A percentile compares a stretch with the other conserved stretches of the same genome.
Evolutionary conservation across 2,113 vertebrate genomes (phyloP).

Genomic region (Notarius quadriscutis): DNA sequence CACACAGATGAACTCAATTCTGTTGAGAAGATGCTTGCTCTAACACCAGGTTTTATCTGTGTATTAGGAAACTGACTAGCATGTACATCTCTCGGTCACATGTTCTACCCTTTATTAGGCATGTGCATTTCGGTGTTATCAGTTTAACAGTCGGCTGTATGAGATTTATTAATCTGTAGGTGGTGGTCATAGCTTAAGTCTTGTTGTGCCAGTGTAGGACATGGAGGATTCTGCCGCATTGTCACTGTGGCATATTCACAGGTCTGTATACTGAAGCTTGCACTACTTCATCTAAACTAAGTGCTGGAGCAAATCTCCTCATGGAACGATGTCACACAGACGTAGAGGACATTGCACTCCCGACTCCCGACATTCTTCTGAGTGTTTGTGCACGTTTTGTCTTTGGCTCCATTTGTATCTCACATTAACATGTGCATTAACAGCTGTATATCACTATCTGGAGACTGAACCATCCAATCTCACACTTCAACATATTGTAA

Average conservation of each 20-base stretch:
- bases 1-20: slow-evolving; percentile 5
- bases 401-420: slow-evolving; percentile 17
- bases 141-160: slow-evolving; percentile 34
- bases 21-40: not conserved
- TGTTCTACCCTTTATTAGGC: slow-evolving; percentile 30
- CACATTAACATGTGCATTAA: slow-evolving; percentile 12
- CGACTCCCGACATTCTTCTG: slow-evolving; percentile 16
- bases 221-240: slow-evolving; percentile 21
- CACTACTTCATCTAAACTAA: not conserved
- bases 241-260: slow-evolving; percentile 20
- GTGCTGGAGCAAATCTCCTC: slow-evolving; percentile 29
- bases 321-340: slow-evolving; percentile 18
- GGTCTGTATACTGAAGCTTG: slow-evolving; percentile 8
- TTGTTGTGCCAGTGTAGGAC: slow-evolving; percentile 48
- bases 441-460: not conserved
- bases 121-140: slow-evolving; percentile 29
- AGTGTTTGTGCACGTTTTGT: not conserved
- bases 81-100: slow-evolving; percentile 28
- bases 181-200: slow-evolving; percentile 38
- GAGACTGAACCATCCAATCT: not conserved
- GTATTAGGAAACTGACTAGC: slow-evolving; percentile 12
- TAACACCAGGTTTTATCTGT: slow-evolving; percentile 7
- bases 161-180: slow-evolving; percentile 19
- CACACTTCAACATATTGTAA: not conserved
- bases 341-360: slow-evolving; percentile 7